Base-by-base conservation (phyloP, 2,888 invertebrate genomes). In the Meteorus cinctellus region DNA sequence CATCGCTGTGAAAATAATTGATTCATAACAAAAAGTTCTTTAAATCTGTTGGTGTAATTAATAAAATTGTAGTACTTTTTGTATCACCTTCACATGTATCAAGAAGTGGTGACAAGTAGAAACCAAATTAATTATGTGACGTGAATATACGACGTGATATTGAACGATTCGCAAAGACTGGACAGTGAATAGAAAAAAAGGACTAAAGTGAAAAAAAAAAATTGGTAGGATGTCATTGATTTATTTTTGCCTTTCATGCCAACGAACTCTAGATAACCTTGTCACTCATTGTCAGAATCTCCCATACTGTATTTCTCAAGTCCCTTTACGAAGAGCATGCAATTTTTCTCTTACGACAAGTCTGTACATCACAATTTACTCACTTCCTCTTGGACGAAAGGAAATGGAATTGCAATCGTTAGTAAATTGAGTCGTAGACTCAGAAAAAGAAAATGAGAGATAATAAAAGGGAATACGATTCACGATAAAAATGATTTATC, bases 301-400 rank as follows among this genome's bases (percentile, higher is more conserved):
- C 31, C 31, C 41, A 16, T 67, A 19, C 24, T 67, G 67, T 67
- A 36, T 45, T 14, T 67, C 48, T 48, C 55, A 55, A 55, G 24
- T 67, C 45, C 67, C 67, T 67, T 48, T 45, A 45, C 45, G 27
- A 67, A 29, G 10, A 27, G 45, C 67, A 12, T 16, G 48, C 67
- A 67, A 67, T 67, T 45, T 67, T 67, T 67, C 67, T 67, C 24
- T 16, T 24, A 48, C 27, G 67, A 45, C 67, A 48, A 67, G 67
- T 24, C 45, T 67, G 67, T 67, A 48, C 19, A 45, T 67, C 16
- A 27, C 24, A 48, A 67, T 67, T 67, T 67, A 67, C 67, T 24
- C 24, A 48, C 27, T 67, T 67, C 14, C 27, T 45, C 48, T 19
- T 24, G 67, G 67, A 48, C 67, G 29, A 10, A 29, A 67, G 41